Base-by-base conservation (phyloP, 2,797 vertebrate species). In the Petrocephalus schoutedeni region DNA sequence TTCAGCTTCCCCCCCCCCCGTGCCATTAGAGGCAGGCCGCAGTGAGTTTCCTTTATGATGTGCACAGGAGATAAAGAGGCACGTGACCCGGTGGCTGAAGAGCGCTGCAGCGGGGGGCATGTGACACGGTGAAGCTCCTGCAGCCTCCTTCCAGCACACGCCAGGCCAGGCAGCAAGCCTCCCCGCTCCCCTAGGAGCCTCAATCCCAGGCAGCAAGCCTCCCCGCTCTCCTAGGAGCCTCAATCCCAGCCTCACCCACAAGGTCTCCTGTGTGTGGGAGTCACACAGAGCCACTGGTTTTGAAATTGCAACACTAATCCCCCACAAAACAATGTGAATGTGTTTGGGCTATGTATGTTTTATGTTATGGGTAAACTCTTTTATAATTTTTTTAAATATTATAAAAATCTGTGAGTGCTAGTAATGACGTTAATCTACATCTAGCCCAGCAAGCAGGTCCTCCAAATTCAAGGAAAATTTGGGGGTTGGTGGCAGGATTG, bases 81-180 rank as follows among this genome's bases (percentile, higher is more conserved):
- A 87, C 3, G 94, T 96, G 88, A 61, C 89, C 80, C 23, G 32
- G 19, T 95, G 95, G 95, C 91, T 95, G 91, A 93, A 92, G 91
- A 88, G n/a, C 19, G 94, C 94, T 1, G 90, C 89, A 14, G 82
- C 84, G 90, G 89, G 92, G 90, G 54, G 54, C 86, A 86, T 57
- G 84, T 80, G 83, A 89, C 5, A 4, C 2, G 3, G 3, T 10
- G 49, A n/a, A 10, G n/a, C 83, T n/a, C 54, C 16, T 7, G 0
- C 36, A 10, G 28, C 71, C 3, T 21, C 9, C 21, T 19, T 67
- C n/a, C 87, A 14, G 28, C 82, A 5, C 2, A 16, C 16, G 10
- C 45, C 56, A 10, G 10, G 45, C 77, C 10, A 5, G 10, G 10
- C 32, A 45, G 32, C 71, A 16, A 58, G 10, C 4, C 23, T n/a